Evolutionary conservation across 2,888 invertebrate species (phyloP).

Genomic region (Eulithis testata): DNA sequence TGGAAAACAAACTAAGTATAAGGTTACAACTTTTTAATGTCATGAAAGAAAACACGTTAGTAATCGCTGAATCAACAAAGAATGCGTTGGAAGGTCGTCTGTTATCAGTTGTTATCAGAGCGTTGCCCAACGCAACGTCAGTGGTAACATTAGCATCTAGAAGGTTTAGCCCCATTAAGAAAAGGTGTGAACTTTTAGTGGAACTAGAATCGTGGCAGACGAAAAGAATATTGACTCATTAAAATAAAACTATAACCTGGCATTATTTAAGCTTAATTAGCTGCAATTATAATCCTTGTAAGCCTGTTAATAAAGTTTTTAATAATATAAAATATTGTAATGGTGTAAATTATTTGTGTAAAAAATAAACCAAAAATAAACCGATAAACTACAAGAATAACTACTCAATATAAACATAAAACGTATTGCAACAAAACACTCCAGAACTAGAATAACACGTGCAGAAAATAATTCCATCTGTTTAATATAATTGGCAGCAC

Average conservation of each 20-base stretch:
- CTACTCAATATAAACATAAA: conserved; percentile 9
- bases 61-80: conserved; percentile 38
- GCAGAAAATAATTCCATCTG: conserved; percentile 31
- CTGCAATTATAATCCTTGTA: too few relatives aligned
- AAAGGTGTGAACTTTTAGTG: conserved; percentile 2
- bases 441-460: conserved; percentile 22
- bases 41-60: conserved; percentile 24
- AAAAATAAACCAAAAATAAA: too few relatives aligned
- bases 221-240: too few relatives aligned
- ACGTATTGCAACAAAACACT: conserved; percentile 21
- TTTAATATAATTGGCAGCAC: conserved; percentile 31
- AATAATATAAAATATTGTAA: too few relatives aligned
- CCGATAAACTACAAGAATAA: conserved; percentile 1
- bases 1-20: too few relatives aligned
- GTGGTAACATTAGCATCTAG: conserved; percentile 29
- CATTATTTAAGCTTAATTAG: too few relatives aligned
- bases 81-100: conserved; percentile 47
- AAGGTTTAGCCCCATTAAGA: conserved; percentile 33
- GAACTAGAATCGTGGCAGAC: neutral
- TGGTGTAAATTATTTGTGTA: too few relatives aligned
- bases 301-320: too few relatives aligned
- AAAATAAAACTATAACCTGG: too few relatives aligned
- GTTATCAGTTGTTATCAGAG: conserved; percentile 38
- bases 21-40: neutral
- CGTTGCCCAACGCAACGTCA: conserved; percentile 38